Base-by-base conservation (phyloP, 2,888 invertebrate species). In the Aleiodes alternator region DNA sequence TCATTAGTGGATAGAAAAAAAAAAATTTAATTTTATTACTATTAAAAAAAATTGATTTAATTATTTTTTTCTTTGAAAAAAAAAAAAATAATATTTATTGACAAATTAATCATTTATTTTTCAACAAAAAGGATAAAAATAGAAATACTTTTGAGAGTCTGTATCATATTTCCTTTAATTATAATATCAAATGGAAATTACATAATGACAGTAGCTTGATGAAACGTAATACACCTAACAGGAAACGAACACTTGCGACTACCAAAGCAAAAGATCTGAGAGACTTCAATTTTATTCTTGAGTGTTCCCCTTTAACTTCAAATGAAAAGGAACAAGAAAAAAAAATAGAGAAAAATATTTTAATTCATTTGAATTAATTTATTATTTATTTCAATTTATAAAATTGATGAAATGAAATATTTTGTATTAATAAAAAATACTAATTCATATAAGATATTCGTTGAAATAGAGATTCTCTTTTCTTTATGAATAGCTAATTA, bases 161-260 rank as follows among this genome's bases (percentile, higher is more conserved):
- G 48, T 48, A 53, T 59, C 55, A 50, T 53, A 69, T 64, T 56
- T 66, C 61, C 64, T 69, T 72, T 48, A 69, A 76, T 69, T 59
- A 74, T 43, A 14, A 61, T 72, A 59, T 68, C 55, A 72, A 79
- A 74, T 75, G 69, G 64, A 68, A 80, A 78, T 80, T 75, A 79
- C 72, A 80, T 79, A 78, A 80, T 80, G 75, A 75, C 71, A 74
- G 73, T 75, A 48, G 72, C 73, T 77, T 71, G 82, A 86, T 84
- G 80, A 78, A 78, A 72, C 80, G 78, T 82, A 82, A 82, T 83
- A 77, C 75, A 77, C 79, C 79, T 78, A 80, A 82, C 86, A 85
- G 85, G 85, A 86, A 86, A 78, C 83, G 80, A 82, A 84, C 84
- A 86, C 84, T 86, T 86, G n/a, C 48, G 64, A 23, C 8, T 43